Conservation (phyloP, 2,797 vertebrate species). For the Pseudotriccus pelzelni region DNA sequence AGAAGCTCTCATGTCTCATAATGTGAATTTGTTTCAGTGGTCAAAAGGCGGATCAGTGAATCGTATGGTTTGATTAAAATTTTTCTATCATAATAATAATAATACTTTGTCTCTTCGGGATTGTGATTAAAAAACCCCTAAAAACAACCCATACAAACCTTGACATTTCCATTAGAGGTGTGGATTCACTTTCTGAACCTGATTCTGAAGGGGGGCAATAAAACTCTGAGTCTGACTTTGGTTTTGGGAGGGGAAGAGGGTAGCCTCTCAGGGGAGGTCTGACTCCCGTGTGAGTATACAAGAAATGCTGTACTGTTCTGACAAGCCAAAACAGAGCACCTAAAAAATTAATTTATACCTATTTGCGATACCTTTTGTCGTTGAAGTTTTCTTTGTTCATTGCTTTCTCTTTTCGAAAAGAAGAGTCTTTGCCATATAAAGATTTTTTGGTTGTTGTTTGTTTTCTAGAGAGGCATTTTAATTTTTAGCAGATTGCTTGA, state of each 20-base stretch:
- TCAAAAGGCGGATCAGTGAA: background rate
- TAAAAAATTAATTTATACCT: background rate
- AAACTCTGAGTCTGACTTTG: background rate
- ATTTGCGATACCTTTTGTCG: background rate
- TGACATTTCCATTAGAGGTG: background rate
- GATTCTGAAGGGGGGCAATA: background rate
- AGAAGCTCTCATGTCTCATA: background rate
- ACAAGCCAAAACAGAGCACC: background rate
- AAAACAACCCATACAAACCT: background rate
- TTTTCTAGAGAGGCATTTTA: background rate
- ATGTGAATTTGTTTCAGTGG: background rate
- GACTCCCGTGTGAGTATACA: fast-evolving
- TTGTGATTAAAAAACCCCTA: background rate
- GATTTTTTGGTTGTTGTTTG: background rate
- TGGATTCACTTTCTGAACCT: background rate
- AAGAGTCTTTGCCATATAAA: background rate
- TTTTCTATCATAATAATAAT: background rate
- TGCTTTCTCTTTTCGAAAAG: background rate
- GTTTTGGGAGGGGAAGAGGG: background rate
- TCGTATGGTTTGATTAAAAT: background rate
- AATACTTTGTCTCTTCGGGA: background rate
- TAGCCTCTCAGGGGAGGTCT: background rate
- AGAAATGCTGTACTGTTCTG: background rate
- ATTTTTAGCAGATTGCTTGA: background rate
- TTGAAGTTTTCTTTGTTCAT: background rate